Evolutionary conservation across 2,113 vertebrate genomes (phyloP).

Genomic region (Phrynosoma platyrhinos): DNA sequence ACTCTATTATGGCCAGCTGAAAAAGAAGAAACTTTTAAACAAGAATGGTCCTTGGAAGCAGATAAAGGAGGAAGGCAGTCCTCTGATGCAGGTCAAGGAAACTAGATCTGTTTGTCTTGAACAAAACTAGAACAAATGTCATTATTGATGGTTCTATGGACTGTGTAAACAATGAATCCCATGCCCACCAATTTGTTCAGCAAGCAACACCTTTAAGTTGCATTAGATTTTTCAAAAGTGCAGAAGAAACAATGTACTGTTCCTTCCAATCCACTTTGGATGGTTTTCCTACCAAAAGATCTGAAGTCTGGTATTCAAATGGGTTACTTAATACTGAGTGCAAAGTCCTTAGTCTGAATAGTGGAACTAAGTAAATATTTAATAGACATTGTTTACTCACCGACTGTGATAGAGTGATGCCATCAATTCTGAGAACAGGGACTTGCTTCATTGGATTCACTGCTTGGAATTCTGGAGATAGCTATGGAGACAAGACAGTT

Average conservation of each 20-base stretch:
- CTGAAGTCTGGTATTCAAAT: not conserved
- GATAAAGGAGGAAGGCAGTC: constrained; percentile 3
- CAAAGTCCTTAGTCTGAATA: not conserved
- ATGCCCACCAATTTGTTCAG: not conserved
- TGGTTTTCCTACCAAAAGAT: constrained; percentile 17
- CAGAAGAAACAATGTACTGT: not conserved
- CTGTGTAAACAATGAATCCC: not conserved
- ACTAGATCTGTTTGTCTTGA: not conserved
- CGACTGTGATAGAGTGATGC: constrained; percentile 87
- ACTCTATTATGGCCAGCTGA: constrained; percentile 95
- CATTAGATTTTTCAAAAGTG: not conserved
- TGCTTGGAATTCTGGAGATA: constrained; percentile 82
- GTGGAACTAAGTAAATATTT: constrained; percentile 27
- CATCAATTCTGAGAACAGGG: constrained; percentile 91
- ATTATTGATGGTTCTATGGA: not conserved
- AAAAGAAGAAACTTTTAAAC: constrained; percentile 34
- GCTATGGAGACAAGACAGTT: constrained; percentile 74
- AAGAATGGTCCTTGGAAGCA: not conserved
- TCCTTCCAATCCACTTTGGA: constrained; percentile 11
- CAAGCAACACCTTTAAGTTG: not conserved
- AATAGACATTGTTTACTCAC: constrained; percentile 79
- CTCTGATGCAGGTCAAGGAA: not conserved
- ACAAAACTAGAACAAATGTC: constrained; percentile 34
- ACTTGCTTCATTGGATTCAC: constrained; percentile 98
- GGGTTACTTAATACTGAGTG: not conserved